These are phyloP conservation scores for Zoanthus sansibaricus DNA, from an alignment of 92 coral and sea anemone species.

Conservation along the genomic window DNA sequence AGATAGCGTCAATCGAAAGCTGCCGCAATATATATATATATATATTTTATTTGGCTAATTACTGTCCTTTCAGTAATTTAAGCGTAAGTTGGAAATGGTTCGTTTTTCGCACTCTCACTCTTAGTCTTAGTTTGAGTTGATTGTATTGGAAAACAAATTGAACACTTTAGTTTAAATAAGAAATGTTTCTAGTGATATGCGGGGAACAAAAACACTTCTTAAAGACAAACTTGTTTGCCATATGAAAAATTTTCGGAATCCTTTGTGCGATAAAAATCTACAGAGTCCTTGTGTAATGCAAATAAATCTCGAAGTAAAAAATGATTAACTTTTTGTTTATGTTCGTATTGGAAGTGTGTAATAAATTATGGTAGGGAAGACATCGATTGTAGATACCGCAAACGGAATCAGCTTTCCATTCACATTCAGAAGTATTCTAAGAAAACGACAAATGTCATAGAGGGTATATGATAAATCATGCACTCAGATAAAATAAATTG, in stretches of 20 bases:
- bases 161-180: not conserved
- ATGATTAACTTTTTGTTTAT: constrained; percentile 52
- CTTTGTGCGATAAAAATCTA: constrained; percentile 73
- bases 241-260: constrained; percentile 58
- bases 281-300: constrained; percentile 65
- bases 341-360: constrained; percentile 24
- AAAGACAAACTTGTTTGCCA: not conserved
- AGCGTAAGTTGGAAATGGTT: not conserved
- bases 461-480: constrained; percentile 58
- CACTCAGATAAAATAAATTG: constrained; percentile 54
- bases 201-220: not conserved
- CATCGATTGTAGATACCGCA: constrained; percentile 15
- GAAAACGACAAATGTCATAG: constrained; percentile 42
- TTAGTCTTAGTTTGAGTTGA: not conserved
- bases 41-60: constrained; percentile 17
- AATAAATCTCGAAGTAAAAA: constrained; percentile 59
- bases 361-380: constrained; percentile 46
- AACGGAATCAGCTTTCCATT: constrained; percentile 9
- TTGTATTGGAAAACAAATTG: not conserved
- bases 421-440: constrained; percentile 13
- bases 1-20: constrained; percentile 34
- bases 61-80: not conserved
- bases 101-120: not conserved
- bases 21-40: constrained; percentile 11
- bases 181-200: not conserved